Percentiles rank a stretch among this genome's conserved stretches.
These are phyloP conservation scores for Oceanodroma leucorhoa DNA, from an alignment of 2,797 vertebrate species.

Conservation along the genomic window DNA sequence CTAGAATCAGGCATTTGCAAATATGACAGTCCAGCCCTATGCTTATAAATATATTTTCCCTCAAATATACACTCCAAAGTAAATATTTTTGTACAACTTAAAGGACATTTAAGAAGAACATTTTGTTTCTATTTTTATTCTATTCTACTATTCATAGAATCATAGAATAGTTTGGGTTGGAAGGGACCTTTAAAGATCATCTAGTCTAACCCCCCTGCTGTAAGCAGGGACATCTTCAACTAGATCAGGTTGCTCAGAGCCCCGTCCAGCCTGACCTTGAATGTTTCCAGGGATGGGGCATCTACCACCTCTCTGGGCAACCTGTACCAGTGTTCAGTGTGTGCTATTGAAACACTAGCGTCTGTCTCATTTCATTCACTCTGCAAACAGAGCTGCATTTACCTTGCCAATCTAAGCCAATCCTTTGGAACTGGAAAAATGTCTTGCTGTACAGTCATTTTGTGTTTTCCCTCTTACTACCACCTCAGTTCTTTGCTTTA, in stretches of 20 bases:
- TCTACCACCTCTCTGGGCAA: no score
- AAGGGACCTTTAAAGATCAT: no score
- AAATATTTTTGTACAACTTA: background rate
- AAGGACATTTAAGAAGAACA: background rate
- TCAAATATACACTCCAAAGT: background rate
- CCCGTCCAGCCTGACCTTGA: no score
- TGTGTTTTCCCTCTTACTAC: background rate
- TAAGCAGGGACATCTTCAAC: no score
- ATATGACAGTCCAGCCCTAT: background rate
- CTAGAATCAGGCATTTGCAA: background rate
- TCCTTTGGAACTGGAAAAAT: background rate
- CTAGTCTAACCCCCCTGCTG: no score
- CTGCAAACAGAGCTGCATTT: background rate
- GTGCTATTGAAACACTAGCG: background rate
- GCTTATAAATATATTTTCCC: background rate
- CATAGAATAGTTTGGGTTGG: no score
- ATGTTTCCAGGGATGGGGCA: no score
- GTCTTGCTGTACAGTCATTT: background rate
- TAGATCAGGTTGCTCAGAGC: no score
- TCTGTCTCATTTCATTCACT: background rate
- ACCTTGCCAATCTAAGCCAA: background rate
- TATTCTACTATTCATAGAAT: background rate
- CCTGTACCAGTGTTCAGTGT: no score
- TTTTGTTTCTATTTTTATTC: background rate
- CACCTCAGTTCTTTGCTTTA: background rate